Evolutionary conservation across 2,113 vertebrate genomes (phyloP).

Genomic region (Brevimyrus niger): DNA sequence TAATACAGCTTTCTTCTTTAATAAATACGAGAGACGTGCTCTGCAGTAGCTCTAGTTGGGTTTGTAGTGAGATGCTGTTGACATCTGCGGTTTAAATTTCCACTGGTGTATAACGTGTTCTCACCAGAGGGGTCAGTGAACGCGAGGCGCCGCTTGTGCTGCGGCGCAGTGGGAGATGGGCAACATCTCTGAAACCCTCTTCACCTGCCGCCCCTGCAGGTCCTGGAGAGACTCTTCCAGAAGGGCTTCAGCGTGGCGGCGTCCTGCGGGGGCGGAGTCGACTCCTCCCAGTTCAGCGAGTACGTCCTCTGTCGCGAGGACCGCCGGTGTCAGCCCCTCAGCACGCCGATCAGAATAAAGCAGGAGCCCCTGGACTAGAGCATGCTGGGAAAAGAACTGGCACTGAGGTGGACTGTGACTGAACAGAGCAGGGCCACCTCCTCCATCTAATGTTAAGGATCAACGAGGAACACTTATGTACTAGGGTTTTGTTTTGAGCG

Average conservation of each 20-base stretch:
- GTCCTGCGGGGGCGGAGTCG: conserved; percentile 78
- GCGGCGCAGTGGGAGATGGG: background rate
- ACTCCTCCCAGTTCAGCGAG: conserved; percentile 91
- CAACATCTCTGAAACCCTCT: background rate
- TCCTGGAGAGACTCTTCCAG: conserved; percentile 82
- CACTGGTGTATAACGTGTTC: background rate
- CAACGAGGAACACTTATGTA: conserved; percentile 43
- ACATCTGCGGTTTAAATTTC: conserved; percentile 2
- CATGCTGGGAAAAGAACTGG: background rate
- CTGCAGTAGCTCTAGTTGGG: background rate
- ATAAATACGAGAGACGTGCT: background rate
- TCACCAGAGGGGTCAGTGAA: background rate
- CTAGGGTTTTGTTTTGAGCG: conserved; percentile 43
- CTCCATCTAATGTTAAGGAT: conserved; percentile 1
- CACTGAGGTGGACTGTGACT: conserved; percentile 7
- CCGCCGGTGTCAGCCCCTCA: conserved; percentile 60
- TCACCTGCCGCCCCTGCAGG: conserved; percentile 53
- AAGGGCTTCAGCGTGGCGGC: conserved; percentile 77
- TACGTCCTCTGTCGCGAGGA: conserved; percentile 78
- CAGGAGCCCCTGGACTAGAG: conserved; percentile 83
- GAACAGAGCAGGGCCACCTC: background rate
- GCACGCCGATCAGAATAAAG: conserved; percentile 77
- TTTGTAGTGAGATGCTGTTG: background rate
- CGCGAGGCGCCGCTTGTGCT: background rate
- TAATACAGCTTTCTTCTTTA: background rate